Conservation (phyloP, 2,113 vertebrate genomes). For the Triplophysa tibetana region DNA sequence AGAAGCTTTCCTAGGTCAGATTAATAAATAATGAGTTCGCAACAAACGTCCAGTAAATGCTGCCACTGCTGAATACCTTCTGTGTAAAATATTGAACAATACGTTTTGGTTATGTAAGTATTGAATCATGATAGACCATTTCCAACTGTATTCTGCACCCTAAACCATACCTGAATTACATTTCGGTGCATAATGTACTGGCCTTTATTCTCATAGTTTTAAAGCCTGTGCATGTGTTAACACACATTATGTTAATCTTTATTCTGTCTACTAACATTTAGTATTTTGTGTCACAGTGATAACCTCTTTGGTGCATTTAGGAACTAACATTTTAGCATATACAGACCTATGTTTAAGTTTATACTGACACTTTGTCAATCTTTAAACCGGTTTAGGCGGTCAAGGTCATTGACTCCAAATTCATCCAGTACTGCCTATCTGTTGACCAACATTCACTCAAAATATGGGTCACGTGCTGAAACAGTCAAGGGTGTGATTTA, state of each 20-base stretch:
- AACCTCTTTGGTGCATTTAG: not conserved
- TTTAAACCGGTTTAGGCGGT: not conserved
- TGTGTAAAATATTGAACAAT: not conserved
- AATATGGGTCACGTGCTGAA: slow-evolving; percentile 33
- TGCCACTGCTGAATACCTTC: not conserved
- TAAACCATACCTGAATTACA: not conserved
- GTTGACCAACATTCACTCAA: not conserved
- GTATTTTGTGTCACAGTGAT: not conserved
- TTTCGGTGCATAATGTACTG: too few relatives aligned
- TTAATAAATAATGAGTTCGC: not conserved
- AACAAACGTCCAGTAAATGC: not conserved
- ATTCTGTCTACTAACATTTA: not conserved
- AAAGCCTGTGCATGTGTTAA: too few relatives aligned
- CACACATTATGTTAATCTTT: not conserved
- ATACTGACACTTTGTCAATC: not conserved
- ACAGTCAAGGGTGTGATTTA: not conserved
- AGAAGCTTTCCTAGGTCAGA: not conserved
- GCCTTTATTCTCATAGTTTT: too few relatives aligned
- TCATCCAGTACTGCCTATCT: not conserved
- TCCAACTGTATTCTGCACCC: not conserved
- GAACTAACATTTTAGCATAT: not conserved
- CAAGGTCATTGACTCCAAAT: not conserved
- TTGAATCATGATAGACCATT: too few relatives aligned
- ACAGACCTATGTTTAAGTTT: not conserved
- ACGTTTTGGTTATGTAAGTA: not conserved